phyloP scores from a whole-genome alignment of 64 coral and sea anemone species.

The Hydrozoanthus tunicans region DNA sequence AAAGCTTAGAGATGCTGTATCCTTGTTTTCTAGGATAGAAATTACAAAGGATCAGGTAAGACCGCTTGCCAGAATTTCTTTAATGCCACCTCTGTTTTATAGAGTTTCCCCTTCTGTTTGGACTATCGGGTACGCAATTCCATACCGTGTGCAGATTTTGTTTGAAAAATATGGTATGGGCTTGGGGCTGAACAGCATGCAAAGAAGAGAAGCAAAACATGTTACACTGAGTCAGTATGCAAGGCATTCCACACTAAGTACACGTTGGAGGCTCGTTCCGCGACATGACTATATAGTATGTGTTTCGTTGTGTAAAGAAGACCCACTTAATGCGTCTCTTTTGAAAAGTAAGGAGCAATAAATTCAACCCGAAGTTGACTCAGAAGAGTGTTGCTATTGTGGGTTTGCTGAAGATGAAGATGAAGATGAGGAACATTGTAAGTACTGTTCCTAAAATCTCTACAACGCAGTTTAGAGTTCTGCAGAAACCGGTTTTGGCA shows the following conservation, averaged over 20 bases:
- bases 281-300: slow-evolving; percentile 58
- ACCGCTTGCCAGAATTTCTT: slow-evolving; percentile 54
- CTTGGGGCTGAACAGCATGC: slow-evolving; percentile 64
- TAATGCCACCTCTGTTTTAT: slow-evolving; percentile 56
- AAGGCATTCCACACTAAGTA: slow-evolving; percentile 49
- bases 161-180: slow-evolving; percentile 49
- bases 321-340: slow-evolving; percentile 16
- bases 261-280: slow-evolving; percentile 57
- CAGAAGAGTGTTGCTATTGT: slow-evolving; percentile 56
- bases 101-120: slow-evolving; percentile 73
- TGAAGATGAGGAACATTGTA: not conserved
- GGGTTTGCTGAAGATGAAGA: not conserved
- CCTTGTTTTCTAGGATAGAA: slow-evolving; percentile 32
- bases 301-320: slow-evolving; percentile 52
- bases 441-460: not conserved
- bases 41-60: slow-evolving; percentile 7
- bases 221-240: slow-evolving; percentile 61
- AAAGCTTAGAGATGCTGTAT: slow-evolving; percentile 71
- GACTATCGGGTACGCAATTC: slow-evolving; percentile 76
- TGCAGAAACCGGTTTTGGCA: not conserved
- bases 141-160: slow-evolving; percentile 49
- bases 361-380: slow-evolving; percentile 23
- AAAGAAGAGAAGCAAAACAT: slow-evolving; percentile 59
- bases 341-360: slow-evolving; percentile 60
- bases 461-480: not conserved